Base-by-base conservation (phyloP, 2,888 invertebrate species). In the Amorpha juglandis region DNA sequence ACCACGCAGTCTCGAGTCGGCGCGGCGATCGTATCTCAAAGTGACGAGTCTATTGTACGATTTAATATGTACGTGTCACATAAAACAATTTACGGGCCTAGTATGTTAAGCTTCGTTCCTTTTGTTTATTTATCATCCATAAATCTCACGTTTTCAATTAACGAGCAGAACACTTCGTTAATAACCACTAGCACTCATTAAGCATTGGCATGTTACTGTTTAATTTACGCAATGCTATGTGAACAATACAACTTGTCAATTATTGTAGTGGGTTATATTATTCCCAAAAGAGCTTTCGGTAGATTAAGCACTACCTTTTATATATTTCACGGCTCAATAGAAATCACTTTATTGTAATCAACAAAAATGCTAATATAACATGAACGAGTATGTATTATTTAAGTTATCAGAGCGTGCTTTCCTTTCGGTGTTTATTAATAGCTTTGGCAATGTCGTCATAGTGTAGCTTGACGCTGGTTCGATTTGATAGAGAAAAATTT, bases 51-150 rank as follows among this genome's bases (percentile, higher is more conserved):
- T 78, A 75, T 78, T 78, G 75, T 73, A 72, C 74, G 79, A 83
- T 79, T 45, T 76, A 79, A 72, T 70, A 67, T 66, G 71, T 74
- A 75, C 75, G 76, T 83, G 87, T 84, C 88, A 81, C 79, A 79
- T 87, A 82, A 85, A 88, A 85, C 84, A 88, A 89, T 90, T 89
- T 86, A 89, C 84, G 80, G 81, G 74, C 74, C 70, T 71, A 73
- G 77, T 72, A 74, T 76, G 78, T 78, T 81, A 77, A 79, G 78
- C 81, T 81, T 84, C 82, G 84, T 83, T 82, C 78, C 78, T 73
- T 80, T 81, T 82, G 81, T 85, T 81, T 82, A 81, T 88, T 87
- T 84, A 83, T 79, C 71, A 76, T 68, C 76, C 78, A 82, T 84
- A 83, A 84, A 86, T 84, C 81, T 79, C 75, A 74, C 76, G 76